Evolutionary conservation across 2,113 vertebrate species (phyloP).

Genomic region (Esox niger): DNA sequence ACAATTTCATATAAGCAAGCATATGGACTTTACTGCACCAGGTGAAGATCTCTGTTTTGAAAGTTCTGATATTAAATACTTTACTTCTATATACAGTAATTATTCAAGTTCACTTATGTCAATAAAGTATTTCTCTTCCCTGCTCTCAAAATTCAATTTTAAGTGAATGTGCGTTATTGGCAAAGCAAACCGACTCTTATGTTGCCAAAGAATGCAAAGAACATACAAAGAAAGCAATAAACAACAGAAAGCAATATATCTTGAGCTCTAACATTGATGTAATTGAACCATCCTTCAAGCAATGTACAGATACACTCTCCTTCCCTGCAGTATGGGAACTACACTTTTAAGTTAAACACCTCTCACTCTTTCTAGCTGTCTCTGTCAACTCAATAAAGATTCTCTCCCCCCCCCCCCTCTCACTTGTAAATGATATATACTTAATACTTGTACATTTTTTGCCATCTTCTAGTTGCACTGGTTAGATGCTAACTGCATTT

Average conservation of each 20-base stretch:
- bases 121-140: neutral
- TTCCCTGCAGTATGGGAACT: too few relatives aligned
- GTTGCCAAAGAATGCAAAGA: constrained; percentile 4
- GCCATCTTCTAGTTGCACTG: too few relatives aligned
- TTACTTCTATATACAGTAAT: neutral
- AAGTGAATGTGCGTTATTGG: constrained; percentile 8
- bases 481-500: too few relatives aligned
- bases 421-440: too few relatives aligned
- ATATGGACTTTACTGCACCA: neutral
- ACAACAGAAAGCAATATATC: constrained; percentile 5
- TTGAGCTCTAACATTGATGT: neutral
- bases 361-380: too few relatives aligned
- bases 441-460: too few relatives aligned
- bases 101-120: neutral
- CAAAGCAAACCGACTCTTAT: constrained; percentile 14
- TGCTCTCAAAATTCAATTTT: constrained; percentile 8
- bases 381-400: too few relatives aligned
- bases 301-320: neutral
- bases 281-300: neutral
- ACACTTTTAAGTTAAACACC: too few relatives aligned
- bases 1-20: too few relatives aligned
- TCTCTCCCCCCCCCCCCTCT: too few relatives aligned
- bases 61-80: neutral
- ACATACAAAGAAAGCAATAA: constrained; percentile 16
- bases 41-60: neutral